Evolutionary conservation across 2,888 invertebrate species (phyloP).

Genomic region (Anagyrus pseudococci): DNA sequence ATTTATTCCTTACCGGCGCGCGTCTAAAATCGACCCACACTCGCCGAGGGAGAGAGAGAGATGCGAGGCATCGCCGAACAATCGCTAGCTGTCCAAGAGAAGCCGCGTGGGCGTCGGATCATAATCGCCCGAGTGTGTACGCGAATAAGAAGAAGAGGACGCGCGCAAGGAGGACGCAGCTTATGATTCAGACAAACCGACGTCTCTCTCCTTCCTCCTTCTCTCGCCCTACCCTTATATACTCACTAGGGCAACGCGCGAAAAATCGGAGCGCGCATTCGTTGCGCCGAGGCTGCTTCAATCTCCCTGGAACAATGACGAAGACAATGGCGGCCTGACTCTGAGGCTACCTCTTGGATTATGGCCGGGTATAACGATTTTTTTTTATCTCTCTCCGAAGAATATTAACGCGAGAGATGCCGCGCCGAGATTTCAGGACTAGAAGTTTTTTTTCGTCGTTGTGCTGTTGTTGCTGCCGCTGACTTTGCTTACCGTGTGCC

Average conservation of each 20-base stretch:
- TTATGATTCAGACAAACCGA: too few species aligned
- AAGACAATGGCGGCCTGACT: slow-evolving; percentile 20
- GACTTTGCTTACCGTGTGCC: too few species aligned
- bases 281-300: not conserved
- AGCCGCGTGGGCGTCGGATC: slow-evolving; percentile 30
- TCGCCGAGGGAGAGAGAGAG: not conserved
- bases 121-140: slow-evolving; percentile 13
- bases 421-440: too few species aligned
- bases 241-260: slow-evolving; percentile 18
- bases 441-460: too few species aligned
- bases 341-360: not conserved
- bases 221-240: too few species aligned
- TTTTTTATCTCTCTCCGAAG: too few species aligned
- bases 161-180: slow-evolving; percentile 2
- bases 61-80: slow-evolving; percentile 2
- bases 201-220: not conserved
- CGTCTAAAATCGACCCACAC: not conserved
- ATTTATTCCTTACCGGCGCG: not conserved
- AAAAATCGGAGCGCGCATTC: slow-evolving; percentile 31
- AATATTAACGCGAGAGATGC: too few species aligned
- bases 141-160: not conserved
- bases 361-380: not conserved
- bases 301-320: slow-evolving; percentile 25
- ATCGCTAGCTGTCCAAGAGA: slow-evolving; percentile 4
- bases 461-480: not conserved